Base-by-base conservation (phyloP, 2,888 invertebrate species). In the Halictus quadricinctus region DNA sequence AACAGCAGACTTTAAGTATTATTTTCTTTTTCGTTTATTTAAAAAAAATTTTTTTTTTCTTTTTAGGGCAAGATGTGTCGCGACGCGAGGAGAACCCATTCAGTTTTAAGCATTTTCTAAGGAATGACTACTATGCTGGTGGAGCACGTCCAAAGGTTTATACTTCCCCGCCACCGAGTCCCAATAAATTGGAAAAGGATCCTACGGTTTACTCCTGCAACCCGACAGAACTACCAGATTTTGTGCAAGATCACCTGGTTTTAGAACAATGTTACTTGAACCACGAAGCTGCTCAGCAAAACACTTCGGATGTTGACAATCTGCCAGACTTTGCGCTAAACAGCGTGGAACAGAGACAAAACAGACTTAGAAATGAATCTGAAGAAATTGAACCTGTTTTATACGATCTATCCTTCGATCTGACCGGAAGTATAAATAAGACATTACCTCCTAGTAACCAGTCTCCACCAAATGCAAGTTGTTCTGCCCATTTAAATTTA, bases 211-310 rank as follows among this genome's bases (percentile, higher is more conserved):
- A 95, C 84, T 94, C 95, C 0, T 95, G 96, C 80, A 95, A 95
- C 90, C 95, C 97, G 90, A 97, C 97, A 3, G 97, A 97, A 13
- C 94, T 98, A 88, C 98, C 98, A 0, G 98, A 98, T 94, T 98
- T 98, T 95, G 98, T 98, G 77, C 98, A 98, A 94, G 98, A 98
- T 94, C 98, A 98, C 94, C 96, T 98, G 94, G 96, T 98, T 89
- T 97, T 98, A 64, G 97, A 97, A 93, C 97, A 97, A 91, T 96
- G 96, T 87, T 97, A 97, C 94, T 95, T 97, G 91, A 94, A 93
- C 77, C 90, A 91, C 25, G 90, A 91, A 75, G 86, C 89, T 29
- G 87, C 73, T 76, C 88, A 90, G n/a, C 88, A 88, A 95, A 95
- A 95, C 90, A 95, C 96, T 72, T 95, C 96, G 73, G 96, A 96